These are phyloP conservation scores for Ptilonorhynchus violaceus DNA, from an alignment of 2,113 vertebrate species.

Conservation along the genomic window DNA sequence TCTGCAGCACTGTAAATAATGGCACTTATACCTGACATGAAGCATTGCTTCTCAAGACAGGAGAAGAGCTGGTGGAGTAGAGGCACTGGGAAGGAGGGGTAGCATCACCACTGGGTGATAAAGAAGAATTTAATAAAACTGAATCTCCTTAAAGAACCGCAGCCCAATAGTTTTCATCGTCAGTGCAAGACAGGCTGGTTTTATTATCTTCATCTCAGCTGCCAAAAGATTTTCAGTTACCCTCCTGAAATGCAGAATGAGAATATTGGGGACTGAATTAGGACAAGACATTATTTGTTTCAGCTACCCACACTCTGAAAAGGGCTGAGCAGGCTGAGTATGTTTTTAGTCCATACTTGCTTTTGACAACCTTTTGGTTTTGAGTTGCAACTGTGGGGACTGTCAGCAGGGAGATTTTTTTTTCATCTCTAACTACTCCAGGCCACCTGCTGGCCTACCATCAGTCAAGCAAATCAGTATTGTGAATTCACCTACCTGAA, in stretches of 20 bases:
- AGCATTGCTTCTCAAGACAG: neutral
- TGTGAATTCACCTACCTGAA: neutral
- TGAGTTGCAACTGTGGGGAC: neutral
- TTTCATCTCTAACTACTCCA: neutral
- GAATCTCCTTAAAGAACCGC: neutral
- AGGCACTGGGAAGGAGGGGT: neutral
- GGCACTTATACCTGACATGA: neutral
- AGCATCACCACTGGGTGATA: neutral
- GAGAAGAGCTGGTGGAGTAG: neutral
- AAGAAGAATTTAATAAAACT: neutral
- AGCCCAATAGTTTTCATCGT: neutral
- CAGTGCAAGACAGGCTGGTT: neutral
- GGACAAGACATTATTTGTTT: neutral
- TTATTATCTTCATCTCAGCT: neutral
- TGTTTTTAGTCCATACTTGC: neutral
- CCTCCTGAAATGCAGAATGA: neutral
- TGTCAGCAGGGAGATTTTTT: neutral
- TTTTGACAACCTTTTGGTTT: neutral
- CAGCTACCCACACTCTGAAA: neutral
- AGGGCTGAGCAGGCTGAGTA: neutral
- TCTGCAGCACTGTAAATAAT: neutral
- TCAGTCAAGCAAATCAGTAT: neutral
- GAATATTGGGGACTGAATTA: neutral
- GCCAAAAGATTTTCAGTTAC: neutral
- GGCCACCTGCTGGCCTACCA: neutral